phyloP scores from a whole-genome alignment of 2,888 invertebrate genomes.

The Leptothorax acervorum region DNA sequence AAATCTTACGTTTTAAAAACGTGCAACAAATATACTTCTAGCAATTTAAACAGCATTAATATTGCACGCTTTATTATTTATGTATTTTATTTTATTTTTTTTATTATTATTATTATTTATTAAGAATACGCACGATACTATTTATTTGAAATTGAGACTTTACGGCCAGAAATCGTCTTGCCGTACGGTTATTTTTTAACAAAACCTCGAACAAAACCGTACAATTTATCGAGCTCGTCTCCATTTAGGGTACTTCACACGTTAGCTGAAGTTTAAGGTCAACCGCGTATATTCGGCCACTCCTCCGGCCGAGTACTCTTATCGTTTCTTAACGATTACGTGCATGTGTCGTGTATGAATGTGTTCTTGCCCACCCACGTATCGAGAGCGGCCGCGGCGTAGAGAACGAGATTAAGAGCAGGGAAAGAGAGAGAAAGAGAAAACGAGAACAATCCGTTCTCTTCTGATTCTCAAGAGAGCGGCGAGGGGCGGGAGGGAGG shows the following conservation, averaged over 20 bases:
- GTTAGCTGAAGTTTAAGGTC: slow-evolving; percentile 74
- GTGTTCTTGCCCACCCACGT: slow-evolving; percentile 30
- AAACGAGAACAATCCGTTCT: slow-evolving; percentile 6
- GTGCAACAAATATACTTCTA: background rate
- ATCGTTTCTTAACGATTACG: slow-evolving; percentile 63
- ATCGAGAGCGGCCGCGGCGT: slow-evolving; percentile 6
- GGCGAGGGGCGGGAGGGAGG: background rate
- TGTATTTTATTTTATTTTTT: background rate
- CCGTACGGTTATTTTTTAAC: too few relatives aligned
- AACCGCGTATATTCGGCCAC: slow-evolving; percentile 56
- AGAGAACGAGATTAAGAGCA: slow-evolving; percentile 12
- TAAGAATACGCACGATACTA: background rate
- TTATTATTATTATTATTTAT: background rate
- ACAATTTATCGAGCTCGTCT: background rate
- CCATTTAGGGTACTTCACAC: slow-evolving; percentile 1
- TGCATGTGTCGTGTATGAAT: slow-evolving; percentile 19
- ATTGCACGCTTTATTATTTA: background rate
- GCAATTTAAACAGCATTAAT: background rate
- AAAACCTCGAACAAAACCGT: background rate
- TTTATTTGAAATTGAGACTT: background rate
- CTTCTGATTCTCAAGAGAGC: background rate
- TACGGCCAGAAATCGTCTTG: background rate
- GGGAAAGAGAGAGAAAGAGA: background rate
- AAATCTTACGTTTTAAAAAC: background rate
- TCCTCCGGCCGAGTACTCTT: slow-evolving; percentile 61